Conservation (phyloP, 2,113 vertebrate species). For the Pongo abelii region DNA sequence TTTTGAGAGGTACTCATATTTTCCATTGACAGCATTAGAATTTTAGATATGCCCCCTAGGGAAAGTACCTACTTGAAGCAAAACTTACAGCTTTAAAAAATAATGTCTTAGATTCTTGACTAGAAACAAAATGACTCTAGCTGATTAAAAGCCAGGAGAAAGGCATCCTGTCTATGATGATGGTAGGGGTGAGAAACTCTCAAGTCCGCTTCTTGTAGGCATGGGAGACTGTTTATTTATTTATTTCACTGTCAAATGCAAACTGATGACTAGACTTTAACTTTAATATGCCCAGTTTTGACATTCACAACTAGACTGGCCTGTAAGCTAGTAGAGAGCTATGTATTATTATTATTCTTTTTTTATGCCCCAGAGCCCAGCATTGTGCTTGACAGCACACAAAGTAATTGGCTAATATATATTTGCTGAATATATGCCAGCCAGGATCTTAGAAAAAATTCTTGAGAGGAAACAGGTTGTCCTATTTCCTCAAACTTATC, state of each 20-base stretch:
- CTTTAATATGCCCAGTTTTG: not conserved
- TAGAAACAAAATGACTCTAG: constrained; percentile 11
- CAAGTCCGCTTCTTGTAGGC: not conserved
- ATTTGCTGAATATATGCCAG: not conserved
- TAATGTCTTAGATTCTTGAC: not conserved
- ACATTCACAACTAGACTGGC: not conserved
- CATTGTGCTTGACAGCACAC: not conserved
- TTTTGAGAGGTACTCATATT: constrained; percentile 4
- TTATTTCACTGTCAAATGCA: not conserved
- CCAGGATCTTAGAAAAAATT: not conserved
- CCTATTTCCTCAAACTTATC: not conserved
- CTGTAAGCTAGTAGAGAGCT: not conserved
- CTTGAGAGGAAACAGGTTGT: not conserved
- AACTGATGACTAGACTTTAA: not conserved
- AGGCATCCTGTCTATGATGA: not conserved
- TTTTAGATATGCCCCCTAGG: not conserved
- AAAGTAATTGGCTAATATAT: constrained; percentile 4
- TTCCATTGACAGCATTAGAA: not conserved
- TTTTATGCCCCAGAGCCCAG: not conserved
- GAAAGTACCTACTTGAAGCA: not conserved
- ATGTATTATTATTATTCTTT: not conserved
- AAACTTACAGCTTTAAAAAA: not conserved
- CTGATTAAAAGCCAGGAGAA: not conserved
- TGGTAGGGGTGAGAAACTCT: not conserved
- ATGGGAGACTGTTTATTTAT: not conserved